phyloP scores from a whole-genome alignment of 2,113 vertebrate genomes.

The Felis catus region DNA sequence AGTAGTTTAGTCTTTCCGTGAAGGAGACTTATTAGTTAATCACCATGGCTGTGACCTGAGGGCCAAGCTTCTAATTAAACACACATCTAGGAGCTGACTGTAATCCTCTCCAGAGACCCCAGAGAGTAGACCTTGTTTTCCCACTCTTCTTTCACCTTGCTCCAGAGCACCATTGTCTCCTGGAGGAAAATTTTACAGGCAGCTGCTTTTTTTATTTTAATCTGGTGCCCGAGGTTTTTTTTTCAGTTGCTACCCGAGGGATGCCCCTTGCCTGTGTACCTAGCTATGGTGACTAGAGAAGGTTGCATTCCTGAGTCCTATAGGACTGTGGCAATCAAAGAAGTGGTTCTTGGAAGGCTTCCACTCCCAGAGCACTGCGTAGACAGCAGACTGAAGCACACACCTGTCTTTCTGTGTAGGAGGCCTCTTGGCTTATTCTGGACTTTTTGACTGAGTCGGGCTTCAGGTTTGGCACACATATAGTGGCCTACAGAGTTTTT shows the following conservation, averaged over 20 bases:
- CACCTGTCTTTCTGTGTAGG: neutral
- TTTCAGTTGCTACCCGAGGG: neutral
- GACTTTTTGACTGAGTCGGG: neutral
- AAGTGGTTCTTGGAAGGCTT: neutral
- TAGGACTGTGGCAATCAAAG: neutral
- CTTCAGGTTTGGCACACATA: neutral
- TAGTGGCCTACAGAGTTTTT: neutral
- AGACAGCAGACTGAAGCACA: neutral
- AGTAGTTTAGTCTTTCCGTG: neutral
- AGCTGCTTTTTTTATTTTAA: neutral
- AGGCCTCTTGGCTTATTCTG: neutral
- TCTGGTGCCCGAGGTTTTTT: neutral
- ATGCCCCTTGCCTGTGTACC: neutral
- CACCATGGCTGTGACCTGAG: neutral
- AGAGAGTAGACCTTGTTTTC: neutral
- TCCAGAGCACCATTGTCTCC: neutral
- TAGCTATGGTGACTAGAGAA: neutral
- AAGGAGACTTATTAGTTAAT: neutral
- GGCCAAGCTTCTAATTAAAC: neutral
- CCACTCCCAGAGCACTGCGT: neutral
- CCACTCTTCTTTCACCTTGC: neutral
- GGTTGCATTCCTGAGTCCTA: neutral
- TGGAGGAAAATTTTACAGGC: neutral
- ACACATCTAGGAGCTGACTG: neutral
- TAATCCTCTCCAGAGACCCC: neutral